Evolutionary conservation across 2,888 invertebrate genomes (phyloP).

Genomic region (Heliconius cydno): DNA sequence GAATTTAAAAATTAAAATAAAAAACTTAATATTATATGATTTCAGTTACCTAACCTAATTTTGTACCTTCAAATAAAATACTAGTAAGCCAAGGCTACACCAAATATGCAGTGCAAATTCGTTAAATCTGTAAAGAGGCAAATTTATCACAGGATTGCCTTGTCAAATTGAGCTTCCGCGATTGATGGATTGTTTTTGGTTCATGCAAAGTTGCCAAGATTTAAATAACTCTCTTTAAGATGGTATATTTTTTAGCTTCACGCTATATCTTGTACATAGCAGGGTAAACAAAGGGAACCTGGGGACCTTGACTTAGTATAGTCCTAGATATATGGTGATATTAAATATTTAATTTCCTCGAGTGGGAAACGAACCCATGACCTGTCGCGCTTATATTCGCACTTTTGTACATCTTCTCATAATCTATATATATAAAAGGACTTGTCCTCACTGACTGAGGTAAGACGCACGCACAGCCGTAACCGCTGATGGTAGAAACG

Average conservation of each 20-base stretch:
- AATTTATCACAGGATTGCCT: conserved; percentile 26
- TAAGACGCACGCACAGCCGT: no score
- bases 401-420: no score
- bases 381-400: no score
- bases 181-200: conserved; percentile 28
- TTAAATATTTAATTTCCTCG: no score
- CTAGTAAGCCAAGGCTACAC: neutral
- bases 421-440: no score
- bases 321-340: neutral
- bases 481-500: no score
- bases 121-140: conserved; percentile 21
- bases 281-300: neutral
- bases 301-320: neutral
- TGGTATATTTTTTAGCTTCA: neutral
- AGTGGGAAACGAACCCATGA: no score
- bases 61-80: neutral
- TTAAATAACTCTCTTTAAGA: conserved; percentile 3
- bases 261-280: neutral
- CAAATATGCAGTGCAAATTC: conserved; percentile 25
- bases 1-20: neutral
- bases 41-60: neutral
- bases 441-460: no score
- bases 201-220: conserved; percentile 8
- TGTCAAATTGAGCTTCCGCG: conserved; percentile 25
- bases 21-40: neutral